Base-by-base conservation (phyloP, 2,797 vertebrate genomes). In the Xenentodon cancila region DNA sequence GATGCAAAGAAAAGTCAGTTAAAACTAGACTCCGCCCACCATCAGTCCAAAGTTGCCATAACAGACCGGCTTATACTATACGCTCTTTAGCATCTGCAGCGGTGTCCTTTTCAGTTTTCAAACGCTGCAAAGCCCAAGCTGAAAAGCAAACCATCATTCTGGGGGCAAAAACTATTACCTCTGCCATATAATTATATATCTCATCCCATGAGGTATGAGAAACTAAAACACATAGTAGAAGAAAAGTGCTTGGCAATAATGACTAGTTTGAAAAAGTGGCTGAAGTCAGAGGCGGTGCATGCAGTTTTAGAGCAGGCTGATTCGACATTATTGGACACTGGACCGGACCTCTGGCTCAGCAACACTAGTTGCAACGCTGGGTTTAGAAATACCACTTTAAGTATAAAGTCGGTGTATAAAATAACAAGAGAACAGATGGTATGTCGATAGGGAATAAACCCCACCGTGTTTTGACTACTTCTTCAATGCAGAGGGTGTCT, bases 341-440 rank as follows among this genome's bases (percentile, higher is more conserved):
- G n/a, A 17, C 48, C 22, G 13, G 17, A 17, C 48, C 27, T 84
- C 49, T 25, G 59, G 40, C 20, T 52, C 27, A 34, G 52, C 58
- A 25, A 53, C 56, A 48, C 18, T 32, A 15, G n/a, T 53, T 32
- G 48, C 59, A 72, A 71, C 16, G 13, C 20, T 62, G 51, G 62
- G 65, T 61, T 71, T 53, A 50, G 77, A 22, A 5, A 54, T 55
- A 5, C 3, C 4, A 11, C 62, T 62, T 53, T 45, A 19, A 57
- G 48, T 27, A 66, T 59, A 60, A 64, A 27, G 65, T 55, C 52
- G 17, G n/a, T 52, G 68, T 58, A 32, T 17, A 22, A 63, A 61
- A 55, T n/a, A 34, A 49, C 25, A 1, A 54, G 53, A 54, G 42
- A 59, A 75, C 72, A 84, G 73, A 73, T 64, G 80, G 79, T 85